Evolutionary conservation across 2,888 invertebrate genomes (phyloP), one percentile per base, ranked within the genome.

Genomic region (Cephalotes varians): DNA sequence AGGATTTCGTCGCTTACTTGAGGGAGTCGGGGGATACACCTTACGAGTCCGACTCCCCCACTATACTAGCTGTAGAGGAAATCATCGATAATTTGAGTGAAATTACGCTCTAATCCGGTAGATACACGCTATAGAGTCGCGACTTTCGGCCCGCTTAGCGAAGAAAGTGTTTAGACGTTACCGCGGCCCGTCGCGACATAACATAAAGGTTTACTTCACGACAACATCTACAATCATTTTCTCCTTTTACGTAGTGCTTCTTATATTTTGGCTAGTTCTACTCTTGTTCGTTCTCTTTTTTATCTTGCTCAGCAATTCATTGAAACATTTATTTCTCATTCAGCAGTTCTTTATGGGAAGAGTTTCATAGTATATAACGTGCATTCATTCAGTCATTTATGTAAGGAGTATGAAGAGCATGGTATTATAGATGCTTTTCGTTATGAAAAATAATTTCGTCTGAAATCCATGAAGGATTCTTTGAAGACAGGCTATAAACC

Each of bases 291-390:
- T n/a, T 10, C 62, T 21, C 34, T 37, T 62, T 31, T 58, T 6
- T 31, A 58, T 9, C 18, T 60, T 60, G 31, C 60, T 60, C 7
- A 60, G 10, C 60, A 60, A 60, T 60, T 60, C 18, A 60, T 62
- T 12, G 34, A 12, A 37, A 62, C 37, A 4, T 62, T 62, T 62
- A 62, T 62, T 21, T 34, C 12, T 37, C 62, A 62, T 37, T 37
- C 21, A 37, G 21, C n/a, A 34, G 12, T 37, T 6, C 4, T 62
- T 37, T 62, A 62, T 62, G 37, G 37, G 1, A 40, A 37, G 12
- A n/a, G 34, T 37, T 62, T 62, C 37, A 15, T 62, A n/a, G 62
- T 62, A 10, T 62, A 62, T 37, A 62, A 62, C 37, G 62, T 62
- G 10, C 62, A 62, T 7, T 62, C 60, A n/a, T 34, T 62, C 15